A percentile compares a stretch with the other conserved stretches of the same genome.
These are phyloP conservation scores for Capitella teleta DNA, from an alignment of 1,140 invertebrate species.

Conservation along the genomic window DNA sequence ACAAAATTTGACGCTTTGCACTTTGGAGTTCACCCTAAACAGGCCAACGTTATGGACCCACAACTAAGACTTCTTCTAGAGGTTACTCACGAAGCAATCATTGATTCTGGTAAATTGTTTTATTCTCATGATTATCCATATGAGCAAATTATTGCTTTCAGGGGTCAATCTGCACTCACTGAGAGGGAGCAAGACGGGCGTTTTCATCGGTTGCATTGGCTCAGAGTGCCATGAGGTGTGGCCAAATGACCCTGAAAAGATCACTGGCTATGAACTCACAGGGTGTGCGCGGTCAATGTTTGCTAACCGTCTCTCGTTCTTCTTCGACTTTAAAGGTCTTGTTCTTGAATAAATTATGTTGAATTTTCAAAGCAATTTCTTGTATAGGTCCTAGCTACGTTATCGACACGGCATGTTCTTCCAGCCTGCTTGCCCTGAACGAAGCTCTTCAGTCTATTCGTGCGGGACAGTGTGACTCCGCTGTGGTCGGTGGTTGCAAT, in stretches of 20 bases:
- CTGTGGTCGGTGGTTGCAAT: slow-evolving; percentile 78
- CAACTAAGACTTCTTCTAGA: slow-evolving; percentile 83
- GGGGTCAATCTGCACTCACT: slow-evolving; percentile 66
- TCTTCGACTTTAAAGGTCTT: slow-evolving; percentile 72
- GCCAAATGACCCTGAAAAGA: slow-evolving; percentile 44
- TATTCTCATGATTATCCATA: too few species aligned
- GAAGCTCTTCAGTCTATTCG: slow-evolving; percentile 74
- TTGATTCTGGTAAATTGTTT: slow-evolving; percentile 88
- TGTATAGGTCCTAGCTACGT: slow-evolving; percentile 73
- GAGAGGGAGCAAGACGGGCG: slow-evolving; percentile 75
- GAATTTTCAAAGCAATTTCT: too few species aligned
- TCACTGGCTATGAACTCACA: slow-evolving; percentile 84
- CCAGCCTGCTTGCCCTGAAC: slow-evolving; percentile 74
- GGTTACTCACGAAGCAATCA: slow-evolving; percentile 82
- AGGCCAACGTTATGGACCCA: slow-evolving; percentile 91
- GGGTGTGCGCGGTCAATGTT: slow-evolving; percentile 92
- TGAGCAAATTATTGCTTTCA: too few species aligned
- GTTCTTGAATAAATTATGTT: too few species aligned
- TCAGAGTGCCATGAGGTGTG: slow-evolving; percentile 77
- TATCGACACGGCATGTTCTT: slow-evolving; percentile 91
- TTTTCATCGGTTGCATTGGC: slow-evolving; percentile 76
- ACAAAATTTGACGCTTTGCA: slow-evolving; percentile 81
- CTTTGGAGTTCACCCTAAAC: slow-evolving; percentile 84
- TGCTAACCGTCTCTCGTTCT: slow-evolving; percentile 86
- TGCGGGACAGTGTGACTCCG: slow-evolving; percentile 76